A percentile compares a stretch with the other conserved stretches of the same genome.
phyloP scores from a whole-genome alignment of 2,797 vertebrate species.

The Chromis chromis region DNA sequence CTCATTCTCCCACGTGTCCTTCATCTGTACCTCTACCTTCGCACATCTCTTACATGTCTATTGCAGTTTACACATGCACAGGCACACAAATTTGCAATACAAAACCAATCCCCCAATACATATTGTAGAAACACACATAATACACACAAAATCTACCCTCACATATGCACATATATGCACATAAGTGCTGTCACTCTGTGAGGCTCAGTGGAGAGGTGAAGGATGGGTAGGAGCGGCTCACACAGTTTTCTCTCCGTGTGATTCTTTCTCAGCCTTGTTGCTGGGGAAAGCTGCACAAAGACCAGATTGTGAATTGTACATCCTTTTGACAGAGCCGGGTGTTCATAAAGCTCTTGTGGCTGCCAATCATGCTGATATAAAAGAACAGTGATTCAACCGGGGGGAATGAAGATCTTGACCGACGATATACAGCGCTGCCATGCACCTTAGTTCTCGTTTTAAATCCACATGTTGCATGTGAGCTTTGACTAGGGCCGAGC shows the following conservation, averaged over 20 bases:
- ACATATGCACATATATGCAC: constrained; percentile 41
- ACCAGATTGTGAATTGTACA: constrained; percentile 62
- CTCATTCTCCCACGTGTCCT: constrained; percentile 61
- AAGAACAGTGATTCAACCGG: constrained; percentile 45
- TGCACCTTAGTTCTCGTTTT: constrained; percentile 23
- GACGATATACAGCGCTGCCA: constrained; percentile 33
- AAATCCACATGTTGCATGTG: constrained; percentile 46
- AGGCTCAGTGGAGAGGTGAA: constrained; percentile 52
- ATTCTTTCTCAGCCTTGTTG: constrained; percentile 55
- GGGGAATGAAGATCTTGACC: constrained; percentile 62
- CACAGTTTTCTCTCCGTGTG: constrained; percentile 39
- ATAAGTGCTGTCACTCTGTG: constrained; percentile 42
- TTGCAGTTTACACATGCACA: constrained; percentile 24
- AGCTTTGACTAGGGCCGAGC: constrained; percentile 24
- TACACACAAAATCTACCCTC: constrained; percentile 26
- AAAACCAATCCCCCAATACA: constrained; percentile 28
- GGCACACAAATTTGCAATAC: constrained; percentile 17
- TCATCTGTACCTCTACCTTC: constrained; percentile 50
- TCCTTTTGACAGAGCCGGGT: constrained; percentile 61
- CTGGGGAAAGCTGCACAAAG: constrained; percentile 68
- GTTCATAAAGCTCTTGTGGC: constrained; percentile 61
- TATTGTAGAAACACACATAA: constrained; percentile 21
- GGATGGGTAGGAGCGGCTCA: constrained; percentile 49
- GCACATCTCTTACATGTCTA: constrained; percentile 47
- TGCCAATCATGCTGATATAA: constrained; percentile 69